These are phyloP conservation scores for Turnix velox DNA, from an alignment of 2,113 vertebrate species.

Conservation along the genomic window DNA sequence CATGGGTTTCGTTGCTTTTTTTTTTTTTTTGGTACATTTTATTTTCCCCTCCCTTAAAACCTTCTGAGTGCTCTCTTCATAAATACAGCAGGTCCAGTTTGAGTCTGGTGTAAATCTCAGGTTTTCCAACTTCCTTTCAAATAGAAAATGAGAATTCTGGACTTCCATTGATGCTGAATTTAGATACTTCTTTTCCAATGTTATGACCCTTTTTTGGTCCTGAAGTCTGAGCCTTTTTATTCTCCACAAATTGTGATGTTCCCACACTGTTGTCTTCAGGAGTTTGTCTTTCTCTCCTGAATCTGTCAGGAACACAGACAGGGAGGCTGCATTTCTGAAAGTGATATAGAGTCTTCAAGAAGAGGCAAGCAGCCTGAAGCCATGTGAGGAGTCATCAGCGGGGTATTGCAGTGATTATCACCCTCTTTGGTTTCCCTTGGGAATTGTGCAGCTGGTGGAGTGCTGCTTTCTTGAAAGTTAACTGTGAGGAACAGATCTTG, in stretches of 20 bases:
- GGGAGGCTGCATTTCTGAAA: background rate
- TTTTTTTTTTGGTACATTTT: background rate
- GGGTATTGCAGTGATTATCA: background rate
- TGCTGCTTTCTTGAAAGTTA: background rate
- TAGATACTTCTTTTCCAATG: background rate
- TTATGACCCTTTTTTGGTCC: background rate
- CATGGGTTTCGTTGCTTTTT: background rate
- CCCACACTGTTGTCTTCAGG: background rate
- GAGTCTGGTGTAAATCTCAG: background rate
- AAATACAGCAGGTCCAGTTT: background rate
- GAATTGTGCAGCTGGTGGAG: background rate
- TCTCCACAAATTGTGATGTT: background rate
- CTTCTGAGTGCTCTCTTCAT: background rate
- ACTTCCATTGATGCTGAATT: background rate
- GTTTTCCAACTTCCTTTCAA: background rate
- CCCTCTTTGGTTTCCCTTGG: background rate
- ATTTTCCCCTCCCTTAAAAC: background rate
- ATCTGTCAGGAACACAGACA: background rate
- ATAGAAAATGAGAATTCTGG: background rate
- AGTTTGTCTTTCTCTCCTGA: background rate
- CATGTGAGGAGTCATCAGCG: background rate
- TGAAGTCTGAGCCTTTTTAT: background rate
- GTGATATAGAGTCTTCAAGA: background rate
- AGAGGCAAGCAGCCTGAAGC: background rate
- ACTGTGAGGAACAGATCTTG: rapidly evolving